Base-by-base conservation (phyloP, 1,140 invertebrate species). In the Dinoponera quadriceps region DNA sequence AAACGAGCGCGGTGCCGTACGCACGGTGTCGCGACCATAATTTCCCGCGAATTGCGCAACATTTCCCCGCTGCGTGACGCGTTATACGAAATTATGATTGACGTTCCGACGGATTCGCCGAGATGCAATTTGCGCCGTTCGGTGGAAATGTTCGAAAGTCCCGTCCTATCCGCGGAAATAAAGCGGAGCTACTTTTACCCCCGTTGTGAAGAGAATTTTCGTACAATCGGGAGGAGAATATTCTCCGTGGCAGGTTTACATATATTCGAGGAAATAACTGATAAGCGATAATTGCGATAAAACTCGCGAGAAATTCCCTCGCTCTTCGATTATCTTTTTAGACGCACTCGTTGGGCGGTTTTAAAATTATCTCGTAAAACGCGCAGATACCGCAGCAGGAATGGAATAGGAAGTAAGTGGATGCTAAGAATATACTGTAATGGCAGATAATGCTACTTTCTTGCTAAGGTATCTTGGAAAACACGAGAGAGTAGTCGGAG, bases 31-130 rank as follows among this genome's bases (percentile, higher is more conserved):
- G 54, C 62, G 59, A 20, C 69, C 77, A 77, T 20, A 73, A 85
- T 85, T 88, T 27, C 48, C 29, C 59, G 38, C 29, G 65, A 85
- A 71, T 68, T 82, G 71, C 77, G 60, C 69, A 72, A 78, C 71
- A 33, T 48, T 54, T 20, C 7, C 14, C 13, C 69, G 57, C 25
- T 60, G 63, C 60, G 44, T 77, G 60, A 77, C 27, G 22, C 29
- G 72, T 22, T 55, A 57, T 22, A n/a, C 33, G 38, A 77, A 87
- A 87, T 85, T 82, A 78, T 82, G 29, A 84, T 86, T 51, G 85
- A 86, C 85, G 51, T 68, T 74, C 49, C 18, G 22, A n/a, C 29
- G 63, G 55, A 38, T 68, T 55, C 11, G 44, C 0, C 73, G 60
- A 44, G 3, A 78, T 51, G 27, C 44, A n/a, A 55, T 57, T 55